Base-by-base conservation (phyloP, 2,888 invertebrate genomes). In the Erebia palarica region DNA sequence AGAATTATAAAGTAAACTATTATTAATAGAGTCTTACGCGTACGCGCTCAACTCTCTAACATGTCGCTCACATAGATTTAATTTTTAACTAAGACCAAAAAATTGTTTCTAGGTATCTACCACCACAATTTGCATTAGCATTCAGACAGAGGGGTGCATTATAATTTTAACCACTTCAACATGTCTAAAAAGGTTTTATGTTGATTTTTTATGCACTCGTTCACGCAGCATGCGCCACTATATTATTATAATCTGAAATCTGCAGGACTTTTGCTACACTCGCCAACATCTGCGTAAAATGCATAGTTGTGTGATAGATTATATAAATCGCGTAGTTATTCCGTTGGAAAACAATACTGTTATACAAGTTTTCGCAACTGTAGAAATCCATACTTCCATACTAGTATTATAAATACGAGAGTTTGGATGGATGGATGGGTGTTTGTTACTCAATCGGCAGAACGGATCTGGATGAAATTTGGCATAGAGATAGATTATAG, bases 111-210 rank as follows among this genome's bases (percentile, higher is more conserved):
- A 66, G 18, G 14, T 55, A 57, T 44, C 55, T 57, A 36, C 44
- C n/a, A 18, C 14, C 47, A 47, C 9, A 49, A 61, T 42, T 61
- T 60, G 68, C 68, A 61, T 66, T 66, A 57, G 57, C 58, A 66
- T 68, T 61, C 68, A 68, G 68, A 60, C 68, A 61, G 68, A 42
- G 61, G 68, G 68, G 68, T 68, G 68, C 68, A 68, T 68, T 61
- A 68, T 67, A 59, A 67, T 67, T 68, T 68, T 68, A 61, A 61
- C 61, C 68, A 68, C 68, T 68, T 61, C 60, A 68, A 68, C 53
- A 18, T 68, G 68, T 61, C 68, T 68, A 68, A 68, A 68, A 61
- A 67, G 67, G 67, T 59, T 59, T 59, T 42, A 66, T 59, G 67
- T 49, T 27, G 67, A 67, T 49, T 59, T 63, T 63, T 63, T 49